Evolutionary conservation across 2,797 vertebrate species (phyloP).

Genomic region (Falco cherrug): DNA sequence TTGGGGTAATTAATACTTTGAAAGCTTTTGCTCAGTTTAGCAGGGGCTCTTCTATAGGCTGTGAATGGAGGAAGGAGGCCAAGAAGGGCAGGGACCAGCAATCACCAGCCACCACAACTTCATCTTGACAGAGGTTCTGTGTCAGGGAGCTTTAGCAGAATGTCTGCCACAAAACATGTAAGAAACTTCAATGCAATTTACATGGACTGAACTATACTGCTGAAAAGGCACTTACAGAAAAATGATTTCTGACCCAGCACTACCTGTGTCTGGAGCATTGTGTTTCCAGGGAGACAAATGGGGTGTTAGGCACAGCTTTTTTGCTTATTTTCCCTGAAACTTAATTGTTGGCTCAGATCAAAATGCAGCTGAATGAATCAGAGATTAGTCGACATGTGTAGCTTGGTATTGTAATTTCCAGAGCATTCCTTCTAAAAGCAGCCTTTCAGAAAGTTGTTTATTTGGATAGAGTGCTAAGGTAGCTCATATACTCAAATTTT

Average conservation of each 20-base stretch:
- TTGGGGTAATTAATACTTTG: background rate
- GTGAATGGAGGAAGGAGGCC: background rate
- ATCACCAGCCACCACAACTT: background rate
- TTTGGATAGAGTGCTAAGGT: background rate
- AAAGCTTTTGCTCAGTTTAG: background rate
- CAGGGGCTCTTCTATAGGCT: background rate
- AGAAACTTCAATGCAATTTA: background rate
- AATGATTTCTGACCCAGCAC: background rate
- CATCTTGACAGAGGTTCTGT: background rate
- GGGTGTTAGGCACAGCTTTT: background rate
- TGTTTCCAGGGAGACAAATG: background rate
- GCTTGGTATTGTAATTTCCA: background rate
- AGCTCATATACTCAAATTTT: background rate
- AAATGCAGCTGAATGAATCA: background rate
- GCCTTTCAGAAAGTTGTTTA: background rate
- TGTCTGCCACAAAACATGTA: background rate
- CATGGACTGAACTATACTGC: background rate
- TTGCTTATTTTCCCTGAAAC: background rate
- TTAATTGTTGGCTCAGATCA: background rate
- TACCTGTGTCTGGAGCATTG: background rate
- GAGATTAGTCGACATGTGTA: background rate
- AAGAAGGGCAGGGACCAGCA: fast-evolving
- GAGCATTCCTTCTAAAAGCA: background rate
- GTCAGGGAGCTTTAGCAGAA: background rate
- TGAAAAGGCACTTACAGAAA: background rate